Evolutionary conservation across 2,888 invertebrate species (phyloP), one percentile per base, ranked within the genome.

Genomic region (Tetramorium bicarinatum): DNA sequence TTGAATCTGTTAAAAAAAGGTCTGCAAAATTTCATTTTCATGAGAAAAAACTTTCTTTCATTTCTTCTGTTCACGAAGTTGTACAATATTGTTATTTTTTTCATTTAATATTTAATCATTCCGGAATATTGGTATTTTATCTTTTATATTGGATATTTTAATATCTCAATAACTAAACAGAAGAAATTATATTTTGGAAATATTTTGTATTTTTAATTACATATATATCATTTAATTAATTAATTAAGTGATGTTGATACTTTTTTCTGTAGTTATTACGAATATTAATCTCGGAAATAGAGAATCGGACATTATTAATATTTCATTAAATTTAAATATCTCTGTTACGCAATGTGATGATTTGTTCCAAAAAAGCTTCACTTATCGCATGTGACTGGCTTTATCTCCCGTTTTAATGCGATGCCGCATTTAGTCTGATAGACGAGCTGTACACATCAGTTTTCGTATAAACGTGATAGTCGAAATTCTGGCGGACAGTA

Each of bases 381-480:
- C 11, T 25, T 59, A 13, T 54, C 64, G 44, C 64, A 47, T 64
- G 59, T 56, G 25, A 18, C 56, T 54, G 59, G 52, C 52, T 71
- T 61, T 47, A 47, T 18, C 21, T 44, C 2, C 13, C 13, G 25
- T 29, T 76, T 61, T 54, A 54, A 15, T 44, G 29, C 44, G 61
- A n/a, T n/a, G 29, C 29, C 49, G 54, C 59, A 80, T 64, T 82
- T 74, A 47, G 82, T 49, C 69, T 67, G 81, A 84, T 84, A 74
- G 75, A 25, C 61, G 67, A 64, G n/a, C 61, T 62, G 59, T 41
- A 62, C 64, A 54, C 21, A 75, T 75, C 79, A 74, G 79, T 79
- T 76, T 64, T 18, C 69, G 49, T 85, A 61, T 64, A 85, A 87
- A 18, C 59, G 79, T 62, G 66, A 83, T 76, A 76, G 38, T 72